These are phyloP conservation scores for Leptonema lineaticorne DNA, from an alignment of 1,140 invertebrate genomes.

Conservation along the genomic window DNA sequence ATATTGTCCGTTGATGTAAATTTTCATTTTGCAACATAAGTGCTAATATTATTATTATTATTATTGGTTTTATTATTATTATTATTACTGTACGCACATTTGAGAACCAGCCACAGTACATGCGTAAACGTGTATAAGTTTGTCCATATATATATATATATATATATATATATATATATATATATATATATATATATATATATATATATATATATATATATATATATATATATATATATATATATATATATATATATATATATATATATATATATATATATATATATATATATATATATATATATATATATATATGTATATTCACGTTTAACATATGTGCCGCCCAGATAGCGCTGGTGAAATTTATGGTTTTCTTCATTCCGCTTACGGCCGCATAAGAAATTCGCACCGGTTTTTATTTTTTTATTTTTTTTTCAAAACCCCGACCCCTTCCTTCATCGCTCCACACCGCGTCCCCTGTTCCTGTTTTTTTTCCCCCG, in stretches of 20 bases:
- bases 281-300: background rate
- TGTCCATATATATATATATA: no score
- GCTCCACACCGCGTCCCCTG: no score
- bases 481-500: no score
- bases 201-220: background rate
- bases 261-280: background rate
- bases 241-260: background rate
- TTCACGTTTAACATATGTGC: background rate
- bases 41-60: no score
- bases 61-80: no score
- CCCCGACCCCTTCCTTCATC: no score
- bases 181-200: background rate
- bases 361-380: conserved; percentile 17
- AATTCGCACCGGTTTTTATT: background rate
- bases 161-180: background rate
- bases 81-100: no score
- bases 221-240: background rate
- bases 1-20: no score
- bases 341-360: background rate
- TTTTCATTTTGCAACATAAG: no score
- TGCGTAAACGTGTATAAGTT: no score
- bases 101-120: no score
- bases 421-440: conserved; percentile 1
- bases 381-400: conserved; percentile 18
- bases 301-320: background rate